These are phyloP conservation scores for Xiphophorus hellerii DNA, from an alignment of 2,113 vertebrate genomes.

Conservation along the genomic window DNA sequence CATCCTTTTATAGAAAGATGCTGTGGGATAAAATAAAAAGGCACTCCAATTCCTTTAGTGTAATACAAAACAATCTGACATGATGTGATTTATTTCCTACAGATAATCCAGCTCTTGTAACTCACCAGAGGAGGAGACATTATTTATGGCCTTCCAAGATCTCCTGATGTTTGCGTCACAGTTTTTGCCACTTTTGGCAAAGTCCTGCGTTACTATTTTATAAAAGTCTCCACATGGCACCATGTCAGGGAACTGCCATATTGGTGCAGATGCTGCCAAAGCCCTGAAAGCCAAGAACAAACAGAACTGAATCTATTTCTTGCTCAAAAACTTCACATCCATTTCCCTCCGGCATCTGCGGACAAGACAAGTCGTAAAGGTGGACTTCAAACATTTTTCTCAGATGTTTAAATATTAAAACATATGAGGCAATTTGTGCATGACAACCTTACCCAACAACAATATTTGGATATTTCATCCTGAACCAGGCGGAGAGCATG, in stretches of 20 bases:
- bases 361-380: too few relatives aligned
- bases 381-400: background rate
- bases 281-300: conserved; percentile 80
- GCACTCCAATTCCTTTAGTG: background rate
- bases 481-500: conserved; percentile 95
- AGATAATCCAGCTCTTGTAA: background rate
- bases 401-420: background rate
- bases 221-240: conserved; percentile 88
- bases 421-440: background rate
- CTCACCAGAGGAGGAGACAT: conserved; percentile 83
- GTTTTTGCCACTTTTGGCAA: conserved; percentile 81
- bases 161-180: conserved; percentile 86
- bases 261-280: conserved; percentile 93
- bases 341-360: background rate
- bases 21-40: background rate
- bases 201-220: conserved; percentile 89
- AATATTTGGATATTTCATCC: conserved; percentile 95
- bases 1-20: background rate
- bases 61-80: background rate
- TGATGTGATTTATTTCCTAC: background rate
- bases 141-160: conserved; percentile 89
- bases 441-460: conserved; percentile 86
- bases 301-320: conserved; percentile 1
- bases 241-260: conserved; percentile 91
- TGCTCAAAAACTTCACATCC: conserved; percentile 3